Base-by-base conservation (phyloP, 2,888 invertebrate genomes). In the Macropis europaea region DNA sequence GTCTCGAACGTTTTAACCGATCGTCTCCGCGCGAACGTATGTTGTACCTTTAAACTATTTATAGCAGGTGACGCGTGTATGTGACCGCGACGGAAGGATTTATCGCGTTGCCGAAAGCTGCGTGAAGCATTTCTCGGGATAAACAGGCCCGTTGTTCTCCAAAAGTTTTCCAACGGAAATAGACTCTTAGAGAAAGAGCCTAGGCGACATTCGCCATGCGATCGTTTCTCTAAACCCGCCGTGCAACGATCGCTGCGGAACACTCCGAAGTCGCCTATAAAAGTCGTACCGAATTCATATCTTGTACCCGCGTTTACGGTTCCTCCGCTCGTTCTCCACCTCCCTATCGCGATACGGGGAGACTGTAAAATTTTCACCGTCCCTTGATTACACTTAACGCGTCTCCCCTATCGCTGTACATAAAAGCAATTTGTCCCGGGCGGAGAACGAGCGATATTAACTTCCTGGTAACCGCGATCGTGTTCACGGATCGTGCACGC, bases 31-130 rank as follows among this genome's bases (percentile, higher is more conserved):
- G 74, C 28, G 48, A 61, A 70, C 60, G 72, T 64, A n/a, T n/a
- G n/a, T n/a, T n/a, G n/a, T n/a, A 78, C 69, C 68, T 73, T 79
- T 76, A 48, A n/a, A 60, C 71, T 78, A 78, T 78, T 79, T 79
- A 79, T 80, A 76, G 80, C 42, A 64, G 54, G 70, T 76, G 70
- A 76, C 79, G 79, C 48, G 77, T n/a, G n/a, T 68, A 72, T 78
- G 67, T 63, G 73, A 79, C 63, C 73, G 67, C 70, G 73, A 47
- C 53, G 60, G 57, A 67, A 73, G 73, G 76, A 78, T 78, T 78
- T 76, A 78, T 79, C 76, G 63, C 67, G 63, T 57, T 79, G 78
- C 73, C 79, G 78, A 78, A 79, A 78, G 78, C 75, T 38, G 45
- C 79, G 79, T 45, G 69, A 78, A 73, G 69, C 69, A 76, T 79